Evolutionary conservation across 1,140 invertebrate genomes (phyloP).

Genomic region (Paraescarpia echinospica): DNA sequence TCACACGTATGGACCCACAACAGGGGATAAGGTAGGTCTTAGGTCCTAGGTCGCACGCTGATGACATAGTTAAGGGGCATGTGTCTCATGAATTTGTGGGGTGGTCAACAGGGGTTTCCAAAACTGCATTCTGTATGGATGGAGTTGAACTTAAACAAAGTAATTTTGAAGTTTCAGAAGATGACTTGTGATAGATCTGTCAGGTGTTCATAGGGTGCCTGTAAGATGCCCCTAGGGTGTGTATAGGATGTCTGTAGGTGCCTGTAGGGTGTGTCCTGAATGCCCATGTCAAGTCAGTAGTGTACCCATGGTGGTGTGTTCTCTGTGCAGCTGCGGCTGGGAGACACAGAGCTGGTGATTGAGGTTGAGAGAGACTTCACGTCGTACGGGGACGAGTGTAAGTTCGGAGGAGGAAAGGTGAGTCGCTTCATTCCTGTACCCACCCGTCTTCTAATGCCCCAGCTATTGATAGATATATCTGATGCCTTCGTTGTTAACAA

Average conservation of each 20-base stretch:
- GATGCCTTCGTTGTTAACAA: neutral
- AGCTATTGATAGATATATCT: neutral
- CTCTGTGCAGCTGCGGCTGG: conserved; percentile 46
- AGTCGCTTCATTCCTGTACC: neutral
- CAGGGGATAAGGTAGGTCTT: conserved; percentile 48
- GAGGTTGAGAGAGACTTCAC: conserved; percentile 56
- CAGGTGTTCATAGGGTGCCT: no score
- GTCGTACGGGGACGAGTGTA: conserved; percentile 56
- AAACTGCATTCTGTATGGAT: no score
- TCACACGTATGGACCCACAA: conserved; percentile 52
- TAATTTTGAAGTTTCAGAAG: no score
- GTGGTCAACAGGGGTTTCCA: neutral
- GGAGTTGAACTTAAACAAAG: no score
- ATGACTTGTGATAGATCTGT: no score
- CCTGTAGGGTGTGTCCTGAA: no score
- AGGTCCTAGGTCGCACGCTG: neutral
- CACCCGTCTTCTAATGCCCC: neutral
- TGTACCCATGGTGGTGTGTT: neutral
- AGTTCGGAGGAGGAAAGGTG: conserved; percentile 59
- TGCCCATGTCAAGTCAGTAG: no score
- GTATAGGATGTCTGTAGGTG: no score
- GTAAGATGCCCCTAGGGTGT: no score
- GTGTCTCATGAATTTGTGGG: neutral
- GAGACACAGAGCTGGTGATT: conserved; percentile 52
- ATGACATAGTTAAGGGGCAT: neutral